phyloP scores from a whole-genome alignment of 2,113 vertebrate species.

The Elanus axillaris region DNA sequence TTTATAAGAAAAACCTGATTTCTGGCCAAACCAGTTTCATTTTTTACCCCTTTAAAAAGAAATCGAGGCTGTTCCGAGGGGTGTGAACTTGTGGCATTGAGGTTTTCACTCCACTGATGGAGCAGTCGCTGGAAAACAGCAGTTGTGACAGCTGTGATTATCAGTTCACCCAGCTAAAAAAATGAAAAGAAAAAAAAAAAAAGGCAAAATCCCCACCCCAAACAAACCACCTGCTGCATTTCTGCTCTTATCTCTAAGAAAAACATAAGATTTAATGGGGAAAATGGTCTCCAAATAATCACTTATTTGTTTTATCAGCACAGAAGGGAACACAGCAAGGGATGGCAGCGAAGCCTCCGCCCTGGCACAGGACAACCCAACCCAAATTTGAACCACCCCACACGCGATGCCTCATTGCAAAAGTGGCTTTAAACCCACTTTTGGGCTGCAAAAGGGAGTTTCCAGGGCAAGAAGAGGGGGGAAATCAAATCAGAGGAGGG shows the following conservation, averaged over 20 bases:
- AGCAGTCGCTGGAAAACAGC: rapidly evolving
- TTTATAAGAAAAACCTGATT: rapidly evolving
- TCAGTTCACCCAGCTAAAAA: rapidly evolving
- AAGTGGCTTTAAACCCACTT: neutral
- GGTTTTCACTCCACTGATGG: rapidly evolving
- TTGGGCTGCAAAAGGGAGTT: rapidly evolving
- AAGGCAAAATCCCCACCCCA: no score
- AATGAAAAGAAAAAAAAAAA: no score
- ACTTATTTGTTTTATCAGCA: neutral
- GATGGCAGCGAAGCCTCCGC: neutral
- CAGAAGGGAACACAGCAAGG: neutral
- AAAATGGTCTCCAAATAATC: rapidly evolving
- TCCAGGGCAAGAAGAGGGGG: no score
- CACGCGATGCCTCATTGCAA: rapidly evolving
- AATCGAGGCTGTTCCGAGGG: rapidly evolving
- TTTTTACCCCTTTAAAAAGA: neutral
- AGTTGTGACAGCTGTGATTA: rapidly evolving
- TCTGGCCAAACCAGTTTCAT: rapidly evolving
- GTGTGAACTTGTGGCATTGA: rapidly evolving
- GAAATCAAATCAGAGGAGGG: rapidly evolving
- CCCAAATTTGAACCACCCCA: neutral
- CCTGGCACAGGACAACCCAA: rapidly evolving
- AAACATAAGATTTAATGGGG: rapidly evolving
- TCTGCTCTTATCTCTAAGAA: neutral
- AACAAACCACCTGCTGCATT: neutral